These are phyloP conservation scores for Microcebus griseorufus DNA, from an alignment of 2,113 vertebrate species.

Conservation along the genomic window DNA sequence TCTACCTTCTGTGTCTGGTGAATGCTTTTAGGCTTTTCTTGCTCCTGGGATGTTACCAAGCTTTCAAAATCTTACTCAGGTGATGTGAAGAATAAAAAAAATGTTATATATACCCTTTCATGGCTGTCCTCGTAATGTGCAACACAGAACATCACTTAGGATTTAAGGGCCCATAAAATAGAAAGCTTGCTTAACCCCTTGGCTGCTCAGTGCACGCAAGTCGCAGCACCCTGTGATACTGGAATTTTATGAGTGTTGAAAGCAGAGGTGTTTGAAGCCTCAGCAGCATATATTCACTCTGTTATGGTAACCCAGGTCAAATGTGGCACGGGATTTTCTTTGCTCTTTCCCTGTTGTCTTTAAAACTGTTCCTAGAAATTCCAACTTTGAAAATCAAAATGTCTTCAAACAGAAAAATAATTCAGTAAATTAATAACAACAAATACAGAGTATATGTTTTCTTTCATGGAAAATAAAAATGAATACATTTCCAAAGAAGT, in stretches of 20 bases:
- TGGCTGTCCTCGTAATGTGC: conserved; percentile 55
- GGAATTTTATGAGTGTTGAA: conserved; percentile 61
- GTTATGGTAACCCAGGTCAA: background rate
- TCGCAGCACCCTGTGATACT: background rate
- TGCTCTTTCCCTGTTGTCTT: background rate
- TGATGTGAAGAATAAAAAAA: conserved; percentile 72
- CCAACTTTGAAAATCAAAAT: background rate
- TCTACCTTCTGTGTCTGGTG: conserved; percentile 55
- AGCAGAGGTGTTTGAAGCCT: conserved; percentile 35
- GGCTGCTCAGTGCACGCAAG: conserved; percentile 54
- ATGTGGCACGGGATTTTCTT: background rate
- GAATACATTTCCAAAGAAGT: conserved; percentile 8
- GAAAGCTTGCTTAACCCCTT: conserved; percentile 80
- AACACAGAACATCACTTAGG: conserved; percentile 76
- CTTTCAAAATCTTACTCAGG: conserved; percentile 76
- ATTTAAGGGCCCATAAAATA: conserved; percentile 81
- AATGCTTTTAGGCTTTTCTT: conserved; percentile 78
- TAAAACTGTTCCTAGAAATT: background rate
- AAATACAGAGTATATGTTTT: background rate
- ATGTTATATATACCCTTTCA: conserved; percentile 75
- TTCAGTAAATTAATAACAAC: background rate
- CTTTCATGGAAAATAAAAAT: background rate
- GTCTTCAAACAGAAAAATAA: background rate
- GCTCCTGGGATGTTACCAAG: conserved; percentile 71
- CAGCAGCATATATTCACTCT: background rate